Evolutionary conservation across 1,140 invertebrate genomes (phyloP), one percentile per base, ranked within the genome.

Genomic region (Pinna nobilis): DNA sequence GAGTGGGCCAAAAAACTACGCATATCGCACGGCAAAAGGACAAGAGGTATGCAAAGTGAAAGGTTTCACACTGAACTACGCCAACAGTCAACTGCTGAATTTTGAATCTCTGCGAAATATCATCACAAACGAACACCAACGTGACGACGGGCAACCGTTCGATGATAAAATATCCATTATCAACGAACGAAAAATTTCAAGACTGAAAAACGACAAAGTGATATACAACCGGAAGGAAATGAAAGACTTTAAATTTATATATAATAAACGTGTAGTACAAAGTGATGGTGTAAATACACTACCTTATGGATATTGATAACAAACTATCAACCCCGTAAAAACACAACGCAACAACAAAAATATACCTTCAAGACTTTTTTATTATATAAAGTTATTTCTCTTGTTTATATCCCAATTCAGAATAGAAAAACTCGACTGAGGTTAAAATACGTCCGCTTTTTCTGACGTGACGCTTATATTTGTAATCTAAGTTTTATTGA

Each of bases 1-100:
- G 1, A 55, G 59, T 20, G 70, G 71, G 18, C 70, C 74, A 4
- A 77, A 78, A 60, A 61, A 74, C 15, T 80, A 78, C 50, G 69
- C 64, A 7, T 78, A 78, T 50, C 23, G 35, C 63, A 69, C 72
- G 18, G 2, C 2, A 13, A 44, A 63, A 5, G 68, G 60, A 11
- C 65, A 75, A 33, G 30, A 69, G 28, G 41, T 51, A 3, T 74
- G 75, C 47, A 77, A 77, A 59, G 64, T 77, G n/a, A 11, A 72
- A 37, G 76, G 78, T 11, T 71, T 80, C 66, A 59, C 65, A 13
- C 30, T 73, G 2, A 73, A 77, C 44, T 72, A 41, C 51, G 60
- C 35, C 47, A 74, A 78, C 30, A 4, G 2, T 7, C 32, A 37
- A 60, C 25, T 66, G 13, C 44, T 70, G 6, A 77, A 77, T 32